Base-by-base conservation (phyloP, 2,888 invertebrate genomes). In the Poecilobothrus nobilitatus region DNA sequence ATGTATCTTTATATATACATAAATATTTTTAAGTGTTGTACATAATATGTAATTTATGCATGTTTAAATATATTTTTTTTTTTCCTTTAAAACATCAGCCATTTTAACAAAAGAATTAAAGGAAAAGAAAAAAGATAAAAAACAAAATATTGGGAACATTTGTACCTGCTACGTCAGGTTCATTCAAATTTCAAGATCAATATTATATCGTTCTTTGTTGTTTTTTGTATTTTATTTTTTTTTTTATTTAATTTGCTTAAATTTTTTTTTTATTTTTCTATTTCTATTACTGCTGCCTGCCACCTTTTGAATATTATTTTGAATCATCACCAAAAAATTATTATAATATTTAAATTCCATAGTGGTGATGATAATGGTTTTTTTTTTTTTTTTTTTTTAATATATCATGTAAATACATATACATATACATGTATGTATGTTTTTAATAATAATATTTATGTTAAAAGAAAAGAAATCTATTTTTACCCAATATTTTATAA, bases 131-230 rank as follows among this genome's bases (percentile, higher is more conserved):
- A 15, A 41, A 8, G 7, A 8, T 41, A 41, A 41, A 3, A 41
- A 9, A 41, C 2, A 5, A 18, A 53, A 53, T 12, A 53, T 53
- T 53, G 15, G 15, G 53, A 53, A 53, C n/a, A 53, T 53, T 53
- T 53, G 53, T 53, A 53, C 53, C 53, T 53, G 53, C 53, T 53
- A 53, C 53, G 53, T 53, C 53, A 53, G 53, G 53, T 53, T 53
- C 53, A 53, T 53, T 53, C 53, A 53, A 53, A 18, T 53, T 53
- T 53, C 53, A 53, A 53, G 53, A 53, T 53, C 53, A 53, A 53
- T 53, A 53, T 53, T 53, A 15, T 53, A 12, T 37, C 1, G 9
- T 18, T 18, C 15, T 53, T 18, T 53, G 2, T 53, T 53, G 15
- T 53, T 44, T 37, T 10, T 41, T 53, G 9, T n/a, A 6, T 15